Base-by-base conservation (phyloP, 2,888 invertebrate genomes). In the Drosophila monieri region DNA sequence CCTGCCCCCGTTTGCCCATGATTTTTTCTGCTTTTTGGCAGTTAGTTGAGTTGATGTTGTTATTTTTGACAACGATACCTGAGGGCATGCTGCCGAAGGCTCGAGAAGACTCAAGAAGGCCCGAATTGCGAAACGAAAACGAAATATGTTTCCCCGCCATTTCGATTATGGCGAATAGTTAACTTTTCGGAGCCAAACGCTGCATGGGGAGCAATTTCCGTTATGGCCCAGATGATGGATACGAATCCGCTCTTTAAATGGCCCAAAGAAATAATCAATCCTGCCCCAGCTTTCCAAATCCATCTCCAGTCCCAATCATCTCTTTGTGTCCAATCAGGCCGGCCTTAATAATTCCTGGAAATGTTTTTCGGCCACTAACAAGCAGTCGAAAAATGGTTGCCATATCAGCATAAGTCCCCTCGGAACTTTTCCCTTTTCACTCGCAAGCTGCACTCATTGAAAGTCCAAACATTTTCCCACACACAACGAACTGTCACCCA, bases 21-120 rank as follows among this genome's bases (percentile, higher is more conserved):
- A 56, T 67, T 41, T 55, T 59, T 41, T 44, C 41, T 21, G 21
- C 21, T 43, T 43, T 43, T 76, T 73, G 76, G 67, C 81, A 87
- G 77, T 80, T 87, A 77, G 73, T 80, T 83, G 83, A 77, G 77
- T 80, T 85, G 72, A 62, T 65, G 75, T 73, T 81, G 80, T 77
- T 66, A 80, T 85, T 87, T 77, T 72, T 73, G 81, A 72, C 74
- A 81, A 81, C 72, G 85, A 81, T 44, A 77, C 81, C 81, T 80
- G 54, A 56, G 81, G 81, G 81, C 61, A 62, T 77, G 69, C 74
- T 56, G 23, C 21, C 27, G 44, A 2, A 18, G 44, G 37, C n/a
- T 15, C 14, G 14, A 6, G n/a, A n/a, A 35, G 9, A 27, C 27
- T 27, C 27, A 27, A 27, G 44, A 37, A 41, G 54, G 44, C 54